phyloP scores from a whole-genome alignment of 2,113 vertebrate genomes.

The Myotis yumanensis region DNA sequence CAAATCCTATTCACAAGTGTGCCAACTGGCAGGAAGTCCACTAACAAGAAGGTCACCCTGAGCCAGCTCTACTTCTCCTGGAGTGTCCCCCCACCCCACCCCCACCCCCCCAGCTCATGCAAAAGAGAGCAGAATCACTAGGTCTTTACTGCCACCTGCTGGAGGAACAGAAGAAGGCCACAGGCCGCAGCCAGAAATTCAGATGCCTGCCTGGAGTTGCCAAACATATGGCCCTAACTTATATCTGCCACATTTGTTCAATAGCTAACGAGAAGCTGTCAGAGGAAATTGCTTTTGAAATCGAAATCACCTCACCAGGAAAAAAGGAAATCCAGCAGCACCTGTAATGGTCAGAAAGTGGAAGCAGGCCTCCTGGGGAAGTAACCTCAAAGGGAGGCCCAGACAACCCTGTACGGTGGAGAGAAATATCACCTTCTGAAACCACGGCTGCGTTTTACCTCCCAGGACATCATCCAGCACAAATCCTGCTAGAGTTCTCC shows the following conservation, averaged over 20 bases:
- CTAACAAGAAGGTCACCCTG: neutral
- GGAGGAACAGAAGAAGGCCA: neutral
- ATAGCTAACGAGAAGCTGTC: conserved; percentile 34
- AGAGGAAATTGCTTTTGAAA: conserved; percentile 51
- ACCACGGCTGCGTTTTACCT: neutral
- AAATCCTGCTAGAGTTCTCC: neutral
- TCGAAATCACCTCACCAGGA: conserved; percentile 7
- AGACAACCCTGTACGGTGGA: neutral
- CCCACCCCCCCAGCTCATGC: fast-evolving
- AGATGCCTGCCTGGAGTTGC: neutral
- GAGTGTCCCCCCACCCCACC: fast-evolving
- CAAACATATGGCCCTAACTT: conserved; percentile 3
- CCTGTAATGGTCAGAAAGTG: neutral
- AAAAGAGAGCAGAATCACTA: fast-evolving
- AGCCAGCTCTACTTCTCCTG: neutral
- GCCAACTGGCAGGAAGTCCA: neutral
- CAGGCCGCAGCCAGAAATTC: neutral
- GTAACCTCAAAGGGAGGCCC: neutral
- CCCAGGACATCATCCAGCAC: neutral
- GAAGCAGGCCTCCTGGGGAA: neutral
- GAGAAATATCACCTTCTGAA: neutral
- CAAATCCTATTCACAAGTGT: neutral
- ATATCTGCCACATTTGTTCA: neutral
- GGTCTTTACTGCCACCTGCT: conserved; percentile 70
- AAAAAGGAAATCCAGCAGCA: neutral